phyloP scores from a whole-genome alignment of 2,888 invertebrate species.

The Orthonevra nobilis region DNA sequence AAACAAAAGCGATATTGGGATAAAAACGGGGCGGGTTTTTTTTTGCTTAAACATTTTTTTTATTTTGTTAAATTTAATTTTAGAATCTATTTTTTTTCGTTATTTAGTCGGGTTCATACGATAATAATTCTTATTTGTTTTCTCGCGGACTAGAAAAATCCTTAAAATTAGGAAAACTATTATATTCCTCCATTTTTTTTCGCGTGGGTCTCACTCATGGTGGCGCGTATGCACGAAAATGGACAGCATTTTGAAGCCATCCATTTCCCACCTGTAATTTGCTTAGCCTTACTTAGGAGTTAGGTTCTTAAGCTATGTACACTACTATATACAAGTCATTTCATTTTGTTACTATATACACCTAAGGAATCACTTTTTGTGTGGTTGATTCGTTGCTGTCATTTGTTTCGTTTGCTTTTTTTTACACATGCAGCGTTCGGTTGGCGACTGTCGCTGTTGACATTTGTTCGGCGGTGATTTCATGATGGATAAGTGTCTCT shows the following conservation, averaged over 20 bases:
- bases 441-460: constrained; percentile 63
- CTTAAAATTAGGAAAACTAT: constrained; percentile 55
- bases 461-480: constrained; percentile 72
- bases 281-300: constrained; percentile 28
- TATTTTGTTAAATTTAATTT: constrained; percentile 28
- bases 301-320: constrained; percentile 62
- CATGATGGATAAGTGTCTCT: constrained; percentile 73
- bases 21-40: constrained; percentile 27
- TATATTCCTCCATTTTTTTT: constrained; percentile 9
- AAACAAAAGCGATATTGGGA: constrained; percentile 25
- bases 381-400: constrained; percentile 66
- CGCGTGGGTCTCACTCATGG: constrained; percentile 59
- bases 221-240: constrained; percentile 27
- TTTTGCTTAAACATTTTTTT: constrained; percentile 1
- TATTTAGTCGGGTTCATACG: constrained; percentile 21
- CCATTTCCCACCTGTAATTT: constrained; percentile 34
- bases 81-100: constrained; percentile 19
- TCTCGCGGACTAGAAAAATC: constrained; percentile 67
- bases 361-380: constrained; percentile 64
- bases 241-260: constrained; percentile 26
- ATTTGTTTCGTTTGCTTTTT: constrained; percentile 45
- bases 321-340: constrained; percentile 64
- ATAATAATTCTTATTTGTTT: constrained; percentile 27
- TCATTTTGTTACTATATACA: constrained; percentile 61
- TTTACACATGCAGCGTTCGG: constrained; percentile 75